phyloP scores from a whole-genome alignment of 2,888 invertebrate species.

The Caenorhabditis sp. region DNA sequence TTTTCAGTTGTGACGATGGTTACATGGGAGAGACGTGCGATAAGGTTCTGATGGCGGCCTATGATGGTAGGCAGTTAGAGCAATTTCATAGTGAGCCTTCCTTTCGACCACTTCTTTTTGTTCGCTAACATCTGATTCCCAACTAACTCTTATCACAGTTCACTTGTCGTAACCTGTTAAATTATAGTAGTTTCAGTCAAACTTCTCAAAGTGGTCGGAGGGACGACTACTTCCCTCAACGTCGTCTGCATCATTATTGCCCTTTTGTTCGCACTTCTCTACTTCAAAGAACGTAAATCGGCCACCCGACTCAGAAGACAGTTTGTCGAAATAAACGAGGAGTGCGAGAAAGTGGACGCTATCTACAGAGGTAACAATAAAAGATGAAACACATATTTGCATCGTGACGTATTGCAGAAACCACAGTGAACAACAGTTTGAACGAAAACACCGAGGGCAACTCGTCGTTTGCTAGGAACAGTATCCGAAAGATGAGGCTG shows the following conservation, averaged over 20 bases:
- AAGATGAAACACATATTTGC: background rate
- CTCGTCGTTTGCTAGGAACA: constrained; percentile 38
- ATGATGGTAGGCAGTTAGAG: constrained; percentile 53
- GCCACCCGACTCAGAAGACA: constrained; percentile 17
- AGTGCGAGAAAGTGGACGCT: constrained; percentile 24
- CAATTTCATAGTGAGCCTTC: constrained; percentile 47
- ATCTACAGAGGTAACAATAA: constrained; percentile 37
- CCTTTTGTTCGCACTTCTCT: constrained; percentile 40
- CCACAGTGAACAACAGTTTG: constrained; percentile 23
- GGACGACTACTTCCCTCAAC: constrained; percentile 50
- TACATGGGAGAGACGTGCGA: constrained; percentile 55
- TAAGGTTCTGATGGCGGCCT: constrained; percentile 48
- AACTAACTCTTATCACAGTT: constrained; percentile 8
- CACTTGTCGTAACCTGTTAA: background rate
- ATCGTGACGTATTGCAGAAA: constrained; percentile 41
- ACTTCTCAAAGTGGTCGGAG: constrained; percentile 47
- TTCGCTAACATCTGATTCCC: background rate
- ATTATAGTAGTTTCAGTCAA: constrained; percentile 46
- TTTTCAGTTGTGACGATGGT: constrained; percentile 51
- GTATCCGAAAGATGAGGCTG: constrained; percentile 47
- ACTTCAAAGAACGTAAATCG: constrained; percentile 38
- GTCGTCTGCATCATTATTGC: constrained; percentile 44
- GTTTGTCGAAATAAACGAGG: constrained; percentile 28
- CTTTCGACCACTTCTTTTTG: constrained; percentile 34
- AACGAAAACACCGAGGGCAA: constrained; percentile 21